These are phyloP conservation scores for Periplaneta americana DNA, from an alignment of 1,140 invertebrate genomes.

Conservation along the genomic window DNA sequence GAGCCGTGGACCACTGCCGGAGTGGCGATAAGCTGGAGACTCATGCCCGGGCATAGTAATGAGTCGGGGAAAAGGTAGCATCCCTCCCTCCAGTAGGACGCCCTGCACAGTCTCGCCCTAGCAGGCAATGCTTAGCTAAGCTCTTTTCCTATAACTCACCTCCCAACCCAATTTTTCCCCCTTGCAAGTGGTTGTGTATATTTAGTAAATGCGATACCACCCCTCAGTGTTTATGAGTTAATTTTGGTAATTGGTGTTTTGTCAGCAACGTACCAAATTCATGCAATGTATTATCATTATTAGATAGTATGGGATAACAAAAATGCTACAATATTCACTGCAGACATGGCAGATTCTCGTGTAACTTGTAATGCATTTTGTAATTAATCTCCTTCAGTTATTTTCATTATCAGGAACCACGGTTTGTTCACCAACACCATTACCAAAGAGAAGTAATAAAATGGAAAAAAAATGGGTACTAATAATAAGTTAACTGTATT, in stretches of 20 bases:
- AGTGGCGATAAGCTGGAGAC: background rate
- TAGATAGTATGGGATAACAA: no score
- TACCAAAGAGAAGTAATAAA: no score
- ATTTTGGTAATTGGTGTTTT: background rate
- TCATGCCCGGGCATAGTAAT: background rate
- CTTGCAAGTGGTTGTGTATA: background rate
- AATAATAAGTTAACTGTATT: no score
- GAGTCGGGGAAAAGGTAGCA: background rate
- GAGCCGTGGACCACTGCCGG: background rate
- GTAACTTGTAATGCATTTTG: no score
- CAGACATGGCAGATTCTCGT: no score
- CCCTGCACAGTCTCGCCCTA: background rate
- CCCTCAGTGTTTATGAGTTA: background rate
- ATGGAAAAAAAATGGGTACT: no score
- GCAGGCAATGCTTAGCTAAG: background rate
- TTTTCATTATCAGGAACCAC: no score
- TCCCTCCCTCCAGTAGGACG: background rate
- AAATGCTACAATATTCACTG: no score
- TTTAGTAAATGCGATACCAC: background rate
- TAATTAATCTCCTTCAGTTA: no score
- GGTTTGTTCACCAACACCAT: no score
- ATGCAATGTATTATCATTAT: background rate
- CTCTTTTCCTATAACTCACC: background rate
- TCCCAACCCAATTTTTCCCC: background rate
- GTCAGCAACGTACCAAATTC: background rate